A percentile compares a stretch with the other conserved stretches of the same genome.
phyloP scores from a whole-genome alignment of 1,140 invertebrate species.

The Brevipalpus yothersi region DNA sequence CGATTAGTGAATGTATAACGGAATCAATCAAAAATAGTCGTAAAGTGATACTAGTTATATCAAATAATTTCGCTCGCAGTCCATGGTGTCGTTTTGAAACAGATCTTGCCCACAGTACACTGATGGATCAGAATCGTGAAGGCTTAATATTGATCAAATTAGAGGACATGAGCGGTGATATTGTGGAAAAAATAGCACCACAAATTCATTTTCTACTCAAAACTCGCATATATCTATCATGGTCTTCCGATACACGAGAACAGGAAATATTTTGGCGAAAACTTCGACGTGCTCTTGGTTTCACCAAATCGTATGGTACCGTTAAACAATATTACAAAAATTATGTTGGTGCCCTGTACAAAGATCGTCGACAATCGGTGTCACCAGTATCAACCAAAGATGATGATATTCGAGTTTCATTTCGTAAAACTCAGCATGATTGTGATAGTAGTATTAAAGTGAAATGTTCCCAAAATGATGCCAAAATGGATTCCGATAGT shows the following conservation, averaged over 20 bases:
- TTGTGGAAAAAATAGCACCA: background rate
- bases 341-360: background rate
- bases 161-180: constrained; percentile 22
- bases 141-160: constrained; percentile 32
- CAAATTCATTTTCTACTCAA: constrained; percentile 7
- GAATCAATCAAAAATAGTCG: constrained; percentile 30
- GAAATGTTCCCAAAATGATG: too few relatives aligned
- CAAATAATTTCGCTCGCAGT: constrained; percentile 33
- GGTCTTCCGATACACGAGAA: background rate
- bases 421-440: too few relatives aligned
- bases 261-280: constrained; percentile 1
- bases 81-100: constrained; percentile 39
- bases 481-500: too few relatives aligned
- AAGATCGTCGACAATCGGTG: background rate
- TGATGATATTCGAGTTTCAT: too few relatives aligned
- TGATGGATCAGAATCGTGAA: constrained; percentile 24
- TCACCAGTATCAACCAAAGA: too few relatives aligned
- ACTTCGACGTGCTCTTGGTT: background rate
- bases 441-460: too few relatives aligned
- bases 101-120: constrained; percentile 25
- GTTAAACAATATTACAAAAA: background rate
- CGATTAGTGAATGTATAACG: constrained; percentile 32
- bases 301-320: background rate
- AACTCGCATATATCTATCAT: constrained; percentile 6
- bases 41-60: constrained; percentile 33